Percentiles rank a stretch among this genome's conserved stretches.
These are phyloP conservation scores for Lithobius niger DNA, from an alignment of 1,140 invertebrate genomes.

Conservation along the genomic window DNA sequence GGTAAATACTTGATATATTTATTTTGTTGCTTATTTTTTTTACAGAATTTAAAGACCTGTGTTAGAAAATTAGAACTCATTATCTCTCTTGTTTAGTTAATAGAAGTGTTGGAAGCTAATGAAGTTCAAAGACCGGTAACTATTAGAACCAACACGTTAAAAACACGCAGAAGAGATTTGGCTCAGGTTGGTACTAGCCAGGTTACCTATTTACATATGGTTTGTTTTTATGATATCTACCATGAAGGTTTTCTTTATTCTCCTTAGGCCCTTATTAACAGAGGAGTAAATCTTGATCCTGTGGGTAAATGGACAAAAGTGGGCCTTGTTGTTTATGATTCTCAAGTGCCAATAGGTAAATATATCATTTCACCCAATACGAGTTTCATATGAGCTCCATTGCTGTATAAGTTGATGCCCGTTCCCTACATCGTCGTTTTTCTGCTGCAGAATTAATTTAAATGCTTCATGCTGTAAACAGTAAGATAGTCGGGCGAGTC, in stretches of 20 bases:
- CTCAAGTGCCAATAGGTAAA: constrained; percentile 79
- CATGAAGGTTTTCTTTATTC: constrained; percentile 11
- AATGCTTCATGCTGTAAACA: no score
- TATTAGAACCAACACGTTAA: constrained; percentile 89
- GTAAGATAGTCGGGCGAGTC: no score
- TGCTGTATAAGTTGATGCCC: no score
- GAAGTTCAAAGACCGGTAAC: constrained; percentile 91
- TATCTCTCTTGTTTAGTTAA: constrained; percentile 41
- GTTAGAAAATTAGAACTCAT: no score
- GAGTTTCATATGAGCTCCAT: no score
- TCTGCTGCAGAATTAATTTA: no score
- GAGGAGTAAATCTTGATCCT: constrained; percentile 96
- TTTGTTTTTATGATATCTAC: not conserved
- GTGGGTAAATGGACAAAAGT: constrained; percentile 98
- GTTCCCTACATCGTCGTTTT: no score
- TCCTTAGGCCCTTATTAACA: constrained; percentile 64
- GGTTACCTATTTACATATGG: not conserved
- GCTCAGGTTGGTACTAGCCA: constrained; percentile 48
- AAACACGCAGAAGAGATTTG: constrained; percentile 82
- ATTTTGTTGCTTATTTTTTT: no score
- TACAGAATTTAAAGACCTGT: no score
- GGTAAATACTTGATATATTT: no score
- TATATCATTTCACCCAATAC: constrained; percentile 6
- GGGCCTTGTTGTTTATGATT: constrained; percentile 89
- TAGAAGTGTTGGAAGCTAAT: constrained; percentile 94